Conservation (phyloP, 1,140 invertebrate species). For the Dufourea novaeangliae region DNA sequence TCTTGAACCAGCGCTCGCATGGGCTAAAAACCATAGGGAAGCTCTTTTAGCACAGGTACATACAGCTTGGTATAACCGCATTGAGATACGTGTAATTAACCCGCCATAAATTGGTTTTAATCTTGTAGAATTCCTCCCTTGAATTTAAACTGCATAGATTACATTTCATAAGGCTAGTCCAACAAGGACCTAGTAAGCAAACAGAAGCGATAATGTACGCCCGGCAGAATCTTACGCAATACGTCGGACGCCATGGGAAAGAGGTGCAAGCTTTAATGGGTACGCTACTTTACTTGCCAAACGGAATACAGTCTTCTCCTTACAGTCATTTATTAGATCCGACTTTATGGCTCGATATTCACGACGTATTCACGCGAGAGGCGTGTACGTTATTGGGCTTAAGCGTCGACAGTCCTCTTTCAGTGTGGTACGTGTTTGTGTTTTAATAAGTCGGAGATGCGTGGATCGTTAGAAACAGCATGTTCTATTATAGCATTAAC, state of each 20-base stretch:
- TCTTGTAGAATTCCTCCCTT: constrained; percentile 86
- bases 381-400: constrained; percentile 95
- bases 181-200: constrained; percentile 86
- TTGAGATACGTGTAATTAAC: background rate
- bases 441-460: background rate
- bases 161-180: constrained; percentile 88
- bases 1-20: constrained; percentile 90
- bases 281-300: constrained; percentile 90
- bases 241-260: constrained; percentile 91
- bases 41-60: constrained; percentile 83
- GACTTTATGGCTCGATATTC: constrained; percentile 89
- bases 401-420: constrained; percentile 92
- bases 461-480: background rate
- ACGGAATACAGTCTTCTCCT: constrained; percentile 90
- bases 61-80: background rate
- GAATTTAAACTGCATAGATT: constrained; percentile 93
- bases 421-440: constrained; percentile 84
- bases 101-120: no score
- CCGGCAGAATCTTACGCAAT: constrained; percentile 91
- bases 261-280: constrained; percentile 95
- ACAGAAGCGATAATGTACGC: constrained; percentile 93
- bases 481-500: constrained; percentile 86
- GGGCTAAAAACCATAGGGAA: constrained; percentile 86
- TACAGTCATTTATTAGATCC: constrained; percentile 90
- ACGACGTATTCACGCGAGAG: constrained; percentile 95